Percentiles rank a stretch among this genome's conserved stretches.
Evolutionary conservation across 2,113 vertebrate genomes (phyloP).

Genomic region (Percopsis transmontana): DNA sequence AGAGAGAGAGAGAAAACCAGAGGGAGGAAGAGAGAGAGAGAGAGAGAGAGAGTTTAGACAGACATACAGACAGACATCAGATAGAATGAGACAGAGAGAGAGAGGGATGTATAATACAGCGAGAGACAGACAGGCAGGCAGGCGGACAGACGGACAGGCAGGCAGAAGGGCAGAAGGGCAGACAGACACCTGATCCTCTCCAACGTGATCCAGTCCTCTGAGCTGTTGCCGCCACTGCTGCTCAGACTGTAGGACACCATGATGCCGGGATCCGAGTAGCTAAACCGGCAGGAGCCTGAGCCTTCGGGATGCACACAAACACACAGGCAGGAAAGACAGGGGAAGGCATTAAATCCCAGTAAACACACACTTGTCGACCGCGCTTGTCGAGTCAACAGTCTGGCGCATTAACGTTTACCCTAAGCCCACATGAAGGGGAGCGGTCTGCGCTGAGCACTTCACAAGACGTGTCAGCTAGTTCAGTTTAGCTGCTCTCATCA

Average conservation of each 20-base stretch:
- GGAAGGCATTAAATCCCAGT: slow-evolving; percentile 36
- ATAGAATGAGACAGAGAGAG: not conserved
- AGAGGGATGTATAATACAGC: too few relatives aligned
- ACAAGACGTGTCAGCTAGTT: slow-evolving; percentile 15
- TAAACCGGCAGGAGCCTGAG: slow-evolving; percentile 93
- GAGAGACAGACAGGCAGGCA: too few relatives aligned
- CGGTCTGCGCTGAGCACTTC: not conserved
- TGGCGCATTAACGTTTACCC: slow-evolving; percentile 8
- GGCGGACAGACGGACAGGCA: too few relatives aligned
- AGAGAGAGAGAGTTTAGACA: not conserved
- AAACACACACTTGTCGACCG: slow-evolving; percentile 1
- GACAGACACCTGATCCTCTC: slow-evolving; percentile 91
- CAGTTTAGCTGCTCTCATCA: slow-evolving; percentile 7
- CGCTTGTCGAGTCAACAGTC: not conserved
- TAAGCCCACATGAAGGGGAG: slow-evolving; percentile 10
- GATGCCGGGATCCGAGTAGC: slow-evolving; percentile 94
- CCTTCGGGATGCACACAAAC: slow-evolving; percentile 72
- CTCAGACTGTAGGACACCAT: slow-evolving; percentile 87
- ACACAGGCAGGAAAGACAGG: slow-evolving; percentile 31
- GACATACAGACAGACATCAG: not conserved
- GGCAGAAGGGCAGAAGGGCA: not conserved
- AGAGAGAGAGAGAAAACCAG: slow-evolving; percentile 48
- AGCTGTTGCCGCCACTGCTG: slow-evolving; percentile 70
- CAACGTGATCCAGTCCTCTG: slow-evolving; percentile 89
- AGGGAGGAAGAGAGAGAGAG: not conserved